Evolutionary conservation across 2,888 invertebrate species (phyloP).

Genomic region (Griposia aprilina): DNA sequence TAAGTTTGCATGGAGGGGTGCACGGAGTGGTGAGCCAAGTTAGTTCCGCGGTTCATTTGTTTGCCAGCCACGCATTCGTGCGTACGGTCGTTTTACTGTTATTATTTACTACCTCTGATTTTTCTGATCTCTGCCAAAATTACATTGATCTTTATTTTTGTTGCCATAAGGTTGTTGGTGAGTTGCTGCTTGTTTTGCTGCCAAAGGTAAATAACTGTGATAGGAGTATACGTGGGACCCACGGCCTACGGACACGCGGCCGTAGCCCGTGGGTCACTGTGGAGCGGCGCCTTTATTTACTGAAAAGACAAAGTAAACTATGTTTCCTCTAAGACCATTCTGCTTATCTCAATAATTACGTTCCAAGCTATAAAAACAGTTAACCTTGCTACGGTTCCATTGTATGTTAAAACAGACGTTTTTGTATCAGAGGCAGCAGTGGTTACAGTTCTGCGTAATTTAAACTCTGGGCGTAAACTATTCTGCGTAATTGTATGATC

Average conservation of each 20-base stretch:
- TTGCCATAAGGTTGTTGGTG: no score
- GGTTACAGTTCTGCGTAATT: background rate
- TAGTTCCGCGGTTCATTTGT: background rate
- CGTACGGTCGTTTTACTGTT: background rate
- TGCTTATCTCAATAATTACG: slow-evolving; percentile 18
- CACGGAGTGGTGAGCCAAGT: no score
- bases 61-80: background rate
- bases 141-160: background rate
- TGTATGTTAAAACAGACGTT: slow-evolving; percentile 40
- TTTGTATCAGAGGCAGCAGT: slow-evolving; percentile 9
- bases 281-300: background rate
- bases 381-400: slow-evolving; percentile 57
- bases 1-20: no score
- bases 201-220: background rate
- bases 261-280: no score
- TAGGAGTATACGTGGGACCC: no score
- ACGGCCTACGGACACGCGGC: no score
- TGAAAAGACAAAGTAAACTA: background rate
- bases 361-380: background rate
- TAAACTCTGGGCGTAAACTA: background rate
- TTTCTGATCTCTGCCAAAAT: background rate
- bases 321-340: background rate
- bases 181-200: background rate
- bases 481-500: background rate
- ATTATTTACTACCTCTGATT: background rate